Conservation (phyloP, 2,797 vertebrate genomes). For the Cirrhinus molitorella region DNA sequence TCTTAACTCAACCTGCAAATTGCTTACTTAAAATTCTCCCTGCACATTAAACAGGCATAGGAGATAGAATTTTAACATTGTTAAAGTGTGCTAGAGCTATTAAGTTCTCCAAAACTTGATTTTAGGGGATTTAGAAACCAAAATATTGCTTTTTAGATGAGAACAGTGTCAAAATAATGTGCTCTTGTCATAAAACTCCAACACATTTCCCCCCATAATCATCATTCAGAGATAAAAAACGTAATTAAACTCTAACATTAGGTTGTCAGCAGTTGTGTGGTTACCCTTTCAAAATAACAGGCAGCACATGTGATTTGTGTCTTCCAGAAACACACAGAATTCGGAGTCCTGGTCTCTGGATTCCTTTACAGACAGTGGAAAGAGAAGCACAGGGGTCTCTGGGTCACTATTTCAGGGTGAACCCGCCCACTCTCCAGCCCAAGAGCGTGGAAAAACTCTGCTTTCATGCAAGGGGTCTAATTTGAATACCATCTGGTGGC, state of each 20-base stretch:
- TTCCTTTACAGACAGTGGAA: conserved; percentile 44
- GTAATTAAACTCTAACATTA: background rate
- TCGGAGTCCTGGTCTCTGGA: conserved; percentile 9
- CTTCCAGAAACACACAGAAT: background rate
- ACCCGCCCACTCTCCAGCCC: conserved; percentile 23
- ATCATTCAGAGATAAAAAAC: background rate
- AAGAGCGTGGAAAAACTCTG: conserved; percentile 62
- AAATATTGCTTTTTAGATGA: conserved; percentile 7
- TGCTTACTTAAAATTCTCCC: background rate
- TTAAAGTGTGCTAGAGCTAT: background rate
- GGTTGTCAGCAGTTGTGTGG: background rate
- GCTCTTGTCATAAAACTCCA: background rate
- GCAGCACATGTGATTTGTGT: background rate
- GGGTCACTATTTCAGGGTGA: conserved; percentile 52
- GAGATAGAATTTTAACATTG: background rate
- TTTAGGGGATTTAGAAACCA: background rate
- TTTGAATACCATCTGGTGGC: conserved; percentile 75
- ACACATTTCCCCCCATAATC: background rate
- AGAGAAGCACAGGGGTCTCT: conserved; percentile 29
- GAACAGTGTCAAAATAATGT: background rate
- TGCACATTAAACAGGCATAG: background rate
- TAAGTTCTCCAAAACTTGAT: background rate
- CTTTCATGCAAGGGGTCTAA: conserved; percentile 59
- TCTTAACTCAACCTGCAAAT: background rate
- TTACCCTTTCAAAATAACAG: background rate